Percentiles rank a stretch among this genome's conserved stretches.
These are phyloP conservation scores for Pentalonia nigronervosa DNA, from an alignment of 1,140 invertebrate species.

Conservation along the genomic window DNA sequence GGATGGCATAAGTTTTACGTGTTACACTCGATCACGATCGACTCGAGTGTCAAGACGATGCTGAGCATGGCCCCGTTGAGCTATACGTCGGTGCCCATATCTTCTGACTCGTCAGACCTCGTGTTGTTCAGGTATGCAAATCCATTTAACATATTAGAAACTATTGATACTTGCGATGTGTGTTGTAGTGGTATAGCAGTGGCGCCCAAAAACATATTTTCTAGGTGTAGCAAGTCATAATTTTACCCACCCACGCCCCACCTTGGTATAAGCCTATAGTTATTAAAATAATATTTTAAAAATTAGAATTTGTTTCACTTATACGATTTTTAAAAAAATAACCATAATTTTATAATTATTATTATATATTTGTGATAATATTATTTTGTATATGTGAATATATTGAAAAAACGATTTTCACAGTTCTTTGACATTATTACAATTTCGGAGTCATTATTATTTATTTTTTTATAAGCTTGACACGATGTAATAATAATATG, in stretches of 20 bases:
- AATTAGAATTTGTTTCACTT: neutral
- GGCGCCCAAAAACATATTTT: too few relatives aligned
- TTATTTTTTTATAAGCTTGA: neutral
- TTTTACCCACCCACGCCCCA: too few relatives aligned
- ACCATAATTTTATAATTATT: too few relatives aligned
- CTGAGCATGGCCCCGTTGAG: constrained; percentile 24
- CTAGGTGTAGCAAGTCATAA: too few relatives aligned
- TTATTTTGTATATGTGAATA: neutral
- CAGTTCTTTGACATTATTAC: neutral
- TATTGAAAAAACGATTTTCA: neutral
- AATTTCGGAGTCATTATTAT: neutral
- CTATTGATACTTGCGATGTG: too few relatives aligned
- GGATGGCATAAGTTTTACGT: constrained; percentile 46
- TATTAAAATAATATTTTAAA: neutral
- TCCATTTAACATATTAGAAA: neutral
- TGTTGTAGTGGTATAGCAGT: too few relatives aligned
- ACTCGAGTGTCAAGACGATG: neutral
- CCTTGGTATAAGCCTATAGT: neutral
- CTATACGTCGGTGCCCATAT: constrained; percentile 42
- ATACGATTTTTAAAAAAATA: neutral
- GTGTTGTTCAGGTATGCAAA: constrained; percentile 22
- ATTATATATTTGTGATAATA: too few relatives aligned
- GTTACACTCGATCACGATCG: constrained; percentile 33
- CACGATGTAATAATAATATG: neutral
- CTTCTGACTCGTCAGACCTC: neutral